These are phyloP conservation scores for Shinisaurus crocodilurus DNA, from an alignment of 2,113 vertebrate species.

Conservation along the genomic window DNA sequence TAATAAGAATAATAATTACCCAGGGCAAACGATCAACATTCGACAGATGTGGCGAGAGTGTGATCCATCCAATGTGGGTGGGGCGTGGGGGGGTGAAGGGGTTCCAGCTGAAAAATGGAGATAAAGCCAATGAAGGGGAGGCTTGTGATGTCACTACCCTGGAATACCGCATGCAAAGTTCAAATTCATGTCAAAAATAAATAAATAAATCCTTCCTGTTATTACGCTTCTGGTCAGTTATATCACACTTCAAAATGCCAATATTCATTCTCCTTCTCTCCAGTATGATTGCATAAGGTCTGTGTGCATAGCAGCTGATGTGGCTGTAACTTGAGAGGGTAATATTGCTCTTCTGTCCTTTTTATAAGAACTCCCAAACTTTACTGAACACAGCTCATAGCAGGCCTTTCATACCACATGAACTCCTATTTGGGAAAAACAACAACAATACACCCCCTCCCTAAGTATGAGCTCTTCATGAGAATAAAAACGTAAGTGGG, in stretches of 20 bases:
- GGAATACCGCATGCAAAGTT: neutral
- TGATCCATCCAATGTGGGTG: neutral
- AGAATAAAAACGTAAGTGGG: neutral
- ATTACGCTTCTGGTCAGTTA: neutral
- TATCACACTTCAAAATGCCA: neutral
- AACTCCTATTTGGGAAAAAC: neutral
- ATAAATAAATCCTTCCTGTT: neutral
- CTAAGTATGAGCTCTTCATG: neutral
- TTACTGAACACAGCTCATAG: neutral
- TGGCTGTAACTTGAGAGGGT: neutral
- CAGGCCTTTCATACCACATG: neutral
- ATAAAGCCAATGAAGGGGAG: neutral
- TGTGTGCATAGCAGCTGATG: neutral
- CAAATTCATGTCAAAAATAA: neutral
- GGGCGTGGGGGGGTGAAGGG: too few species aligned
- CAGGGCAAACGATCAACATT: conserved; percentile 28
- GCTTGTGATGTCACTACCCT: neutral
- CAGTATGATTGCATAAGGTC: neutral
- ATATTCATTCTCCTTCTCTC: neutral
- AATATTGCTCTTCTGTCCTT: neutral
- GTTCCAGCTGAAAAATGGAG: neutral
- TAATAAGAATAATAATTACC: neutral
- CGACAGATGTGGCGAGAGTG: conserved; percentile 34
- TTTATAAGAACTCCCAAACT: neutral
- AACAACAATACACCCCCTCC: neutral